These are phyloP conservation scores for Drosophila sp. DNA, from an alignment of 1,140 invertebrate genomes.

Conservation along the genomic window DNA sequence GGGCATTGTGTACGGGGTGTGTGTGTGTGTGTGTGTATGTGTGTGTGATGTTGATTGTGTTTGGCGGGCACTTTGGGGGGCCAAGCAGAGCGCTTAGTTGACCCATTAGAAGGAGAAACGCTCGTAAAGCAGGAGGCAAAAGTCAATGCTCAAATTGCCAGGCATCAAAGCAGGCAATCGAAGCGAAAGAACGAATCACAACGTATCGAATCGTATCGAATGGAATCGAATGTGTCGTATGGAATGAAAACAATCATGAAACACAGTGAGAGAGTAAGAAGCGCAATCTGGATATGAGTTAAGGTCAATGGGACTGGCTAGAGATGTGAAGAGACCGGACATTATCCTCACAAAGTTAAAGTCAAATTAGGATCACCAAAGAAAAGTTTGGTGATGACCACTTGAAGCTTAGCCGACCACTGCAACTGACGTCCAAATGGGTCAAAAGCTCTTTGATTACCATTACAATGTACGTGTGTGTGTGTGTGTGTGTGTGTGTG, in stretches of 20 bases:
- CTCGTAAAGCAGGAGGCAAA: constrained; percentile 67
- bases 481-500: constrained; percentile 28
- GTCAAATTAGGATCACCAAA: constrained; percentile 45
- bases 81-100: constrained; percentile 66
- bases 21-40: constrained; percentile 6
- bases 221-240: constrained; percentile 56
- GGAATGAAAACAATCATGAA: constrained; percentile 76
- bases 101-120: constrained; percentile 67
- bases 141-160: constrained; percentile 67
- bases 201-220: constrained; percentile 19
- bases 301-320: constrained; percentile 52
- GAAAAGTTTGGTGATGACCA: constrained; percentile 66
- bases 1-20: neutral
- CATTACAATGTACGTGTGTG: constrained; percentile 60
- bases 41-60: constrained; percentile 2
- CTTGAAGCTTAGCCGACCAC: constrained; percentile 58
- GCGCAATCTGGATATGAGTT: constrained; percentile 11
- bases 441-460: constrained; percentile 66
- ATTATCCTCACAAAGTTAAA: constrained; percentile 23
- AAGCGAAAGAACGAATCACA: constrained; percentile 27
- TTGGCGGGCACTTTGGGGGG: constrained; percentile 48
- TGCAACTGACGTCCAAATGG: constrained; percentile 56
- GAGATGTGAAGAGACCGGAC: constrained; percentile 14
- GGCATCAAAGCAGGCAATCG: constrained; percentile 79
- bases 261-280: constrained; percentile 44